These are phyloP conservation scores for Eremobia ochroleuca DNA, from an alignment of 2,888 invertebrate species.

Conservation along the genomic window DNA sequence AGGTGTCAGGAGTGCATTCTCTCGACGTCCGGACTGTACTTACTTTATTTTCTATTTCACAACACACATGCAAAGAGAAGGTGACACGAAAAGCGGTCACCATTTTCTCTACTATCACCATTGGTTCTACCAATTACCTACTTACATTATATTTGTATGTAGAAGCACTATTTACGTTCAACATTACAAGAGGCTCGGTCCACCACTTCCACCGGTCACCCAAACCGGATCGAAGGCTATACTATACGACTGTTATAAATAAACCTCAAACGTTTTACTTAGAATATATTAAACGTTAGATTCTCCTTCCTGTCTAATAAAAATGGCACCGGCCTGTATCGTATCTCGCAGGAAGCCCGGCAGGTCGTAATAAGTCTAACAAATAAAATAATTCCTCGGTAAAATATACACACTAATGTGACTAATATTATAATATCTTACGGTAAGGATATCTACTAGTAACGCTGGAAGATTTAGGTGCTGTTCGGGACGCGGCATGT, in stretches of 20 bases:
- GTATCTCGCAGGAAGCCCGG: slow-evolving; percentile 86
- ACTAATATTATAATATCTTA: slow-evolving; percentile 90
- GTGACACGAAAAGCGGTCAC: slow-evolving; percentile 8
- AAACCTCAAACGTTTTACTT: slow-evolving; percentile 82
- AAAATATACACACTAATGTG: slow-evolving; percentile 90
- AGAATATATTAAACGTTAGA: slow-evolving; percentile 88
- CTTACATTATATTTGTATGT: not conserved
- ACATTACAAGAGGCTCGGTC: slow-evolving; percentile 30
- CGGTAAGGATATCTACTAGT: slow-evolving; percentile 88
- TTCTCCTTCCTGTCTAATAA: slow-evolving; percentile 91
- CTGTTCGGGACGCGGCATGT: slow-evolving; percentile 74
- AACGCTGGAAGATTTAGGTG: slow-evolving; percentile 89
- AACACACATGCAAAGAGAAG: slow-evolving; percentile 6
- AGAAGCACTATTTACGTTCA: slow-evolving; percentile 7
- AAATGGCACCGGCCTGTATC: slow-evolving; percentile 85
- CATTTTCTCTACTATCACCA: slow-evolving; percentile 9
- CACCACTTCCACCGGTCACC: slow-evolving; percentile 47
- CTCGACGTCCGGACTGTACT: not conserved
- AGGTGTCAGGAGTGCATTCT: not conserved
- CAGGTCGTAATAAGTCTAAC: slow-evolving; percentile 89
- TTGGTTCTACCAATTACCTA: not conserved
- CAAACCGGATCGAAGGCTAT: slow-evolving; percentile 74
- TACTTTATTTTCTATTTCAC: slow-evolving; percentile 16
- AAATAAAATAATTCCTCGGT: slow-evolving; percentile 89
- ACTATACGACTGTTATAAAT: slow-evolving; percentile 78